Evolutionary conservation across 1,140 invertebrate genomes (phyloP).

Genomic region (Bombus waltoni): DNA sequence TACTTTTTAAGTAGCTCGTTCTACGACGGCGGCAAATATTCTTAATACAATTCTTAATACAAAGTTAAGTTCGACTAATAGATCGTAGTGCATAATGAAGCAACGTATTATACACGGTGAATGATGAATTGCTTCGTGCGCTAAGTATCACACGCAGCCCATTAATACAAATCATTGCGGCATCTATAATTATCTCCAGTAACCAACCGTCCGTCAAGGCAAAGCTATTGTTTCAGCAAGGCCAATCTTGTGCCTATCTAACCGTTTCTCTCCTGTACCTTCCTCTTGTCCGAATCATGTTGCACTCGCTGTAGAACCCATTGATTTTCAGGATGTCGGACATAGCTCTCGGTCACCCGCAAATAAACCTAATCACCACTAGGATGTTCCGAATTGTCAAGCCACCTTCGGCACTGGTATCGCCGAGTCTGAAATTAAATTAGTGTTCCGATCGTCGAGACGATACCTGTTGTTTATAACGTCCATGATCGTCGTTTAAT

Average conservation of each 20-base stretch:
- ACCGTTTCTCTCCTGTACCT: slow-evolving; percentile 46
- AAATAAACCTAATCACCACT: slow-evolving; percentile 80
- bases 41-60: no score
- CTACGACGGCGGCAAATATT: no score
- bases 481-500: background rate
- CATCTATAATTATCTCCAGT: slow-evolving; percentile 43
- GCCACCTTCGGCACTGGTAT: slow-evolving; percentile 69
- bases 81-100: no score
- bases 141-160: slow-evolving; percentile 11
- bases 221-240: slow-evolving; percentile 54
- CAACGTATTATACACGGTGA: no score
- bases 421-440: slow-evolving; percentile 49
- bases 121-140: background rate
- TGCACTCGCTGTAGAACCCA: slow-evolving; percentile 51
- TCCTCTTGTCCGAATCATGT: slow-evolving; percentile 41
- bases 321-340: slow-evolving; percentile 77
- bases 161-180: slow-evolving; percentile 35
- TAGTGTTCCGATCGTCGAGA: slow-evolving; percentile 46
- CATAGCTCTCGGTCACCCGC: slow-evolving; percentile 72
- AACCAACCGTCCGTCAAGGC: slow-evolving; percentile 43
- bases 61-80: no score
- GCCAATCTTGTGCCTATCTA: slow-evolving; percentile 59
- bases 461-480: slow-evolving; percentile 38
- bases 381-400: slow-evolving; percentile 69
- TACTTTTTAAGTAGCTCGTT: no score